A percentile compares a stretch with the other conserved stretches of the same genome.
Evolutionary conservation across 2,797 vertebrate genomes (phyloP).

Genomic region (Cebuella pygmaea): DNA sequence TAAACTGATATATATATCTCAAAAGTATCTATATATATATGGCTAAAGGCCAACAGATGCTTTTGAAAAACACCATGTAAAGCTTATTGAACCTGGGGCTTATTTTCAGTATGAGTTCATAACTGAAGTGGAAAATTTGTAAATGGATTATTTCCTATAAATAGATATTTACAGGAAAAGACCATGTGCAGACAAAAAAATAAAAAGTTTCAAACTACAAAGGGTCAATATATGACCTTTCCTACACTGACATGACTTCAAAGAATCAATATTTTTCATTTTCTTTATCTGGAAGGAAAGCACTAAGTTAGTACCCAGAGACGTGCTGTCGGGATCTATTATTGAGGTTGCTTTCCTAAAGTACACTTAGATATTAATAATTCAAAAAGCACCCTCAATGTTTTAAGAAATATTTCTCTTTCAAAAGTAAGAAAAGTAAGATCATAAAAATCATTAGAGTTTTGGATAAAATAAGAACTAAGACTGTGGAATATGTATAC

Average conservation of each 20-base stretch:
- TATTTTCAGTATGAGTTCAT: not conserved
- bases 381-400: slow-evolving; percentile 58
- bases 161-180: slow-evolving; percentile 54
- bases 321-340: slow-evolving; percentile 1
- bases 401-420: slow-evolving; percentile 61
- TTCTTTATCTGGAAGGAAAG: slow-evolving; percentile 64
- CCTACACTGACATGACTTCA: not conserved
- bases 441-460: not conserved
- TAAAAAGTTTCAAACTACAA: slow-evolving; percentile 27
- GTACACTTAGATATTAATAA: slow-evolving; percentile 71
- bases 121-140: not conserved
- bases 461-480: not conserved
- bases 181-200: not conserved
- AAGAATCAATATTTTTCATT: slow-evolving; percentile 81
- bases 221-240: slow-evolving; percentile 70
- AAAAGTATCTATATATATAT: not conserved
- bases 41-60: not conserved
- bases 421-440: slow-evolving; percentile 53
- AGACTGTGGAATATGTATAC: not conserved
- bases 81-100: not conserved
- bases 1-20: not conserved
- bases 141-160: slow-evolving; percentile 56
- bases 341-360: slow-evolving; percentile 68
- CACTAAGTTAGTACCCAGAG: slow-evolving; percentile 29
- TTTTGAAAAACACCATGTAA: not conserved